Conservation (phyloP, 2,797 vertebrate genomes). For the Mareca penelope region DNA sequence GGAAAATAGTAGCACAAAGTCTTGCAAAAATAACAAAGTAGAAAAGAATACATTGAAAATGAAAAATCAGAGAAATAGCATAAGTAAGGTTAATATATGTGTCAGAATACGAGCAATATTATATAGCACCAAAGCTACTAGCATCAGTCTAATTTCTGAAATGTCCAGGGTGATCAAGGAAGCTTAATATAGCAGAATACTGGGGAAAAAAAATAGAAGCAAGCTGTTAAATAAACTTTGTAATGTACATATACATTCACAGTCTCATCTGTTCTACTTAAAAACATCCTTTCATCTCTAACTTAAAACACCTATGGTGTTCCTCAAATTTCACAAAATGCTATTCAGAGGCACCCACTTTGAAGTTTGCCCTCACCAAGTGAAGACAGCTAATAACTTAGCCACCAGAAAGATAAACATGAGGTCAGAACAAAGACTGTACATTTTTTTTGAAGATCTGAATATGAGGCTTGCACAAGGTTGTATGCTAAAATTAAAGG, state of each 20-base stretch:
- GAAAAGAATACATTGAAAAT: background rate
- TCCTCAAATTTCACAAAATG: constrained; percentile 58
- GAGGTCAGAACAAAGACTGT: constrained; percentile 45
- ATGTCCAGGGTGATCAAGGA: background rate
- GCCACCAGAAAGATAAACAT: constrained; percentile 63
- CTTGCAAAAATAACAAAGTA: background rate
- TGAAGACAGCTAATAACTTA: constrained; percentile 66
- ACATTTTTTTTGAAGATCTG: background rate
- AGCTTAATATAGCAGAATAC: constrained; percentile 7
- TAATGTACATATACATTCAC: constrained; percentile 12
- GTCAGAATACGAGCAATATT: background rate
- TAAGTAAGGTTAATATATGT: background rate
- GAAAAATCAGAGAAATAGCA: background rate
- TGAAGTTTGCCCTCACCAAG: constrained; percentile 40
- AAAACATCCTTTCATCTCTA: constrained; percentile 62
- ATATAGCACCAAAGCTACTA: background rate
- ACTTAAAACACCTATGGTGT: constrained; percentile 44
- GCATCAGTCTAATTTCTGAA: constrained; percentile 38
- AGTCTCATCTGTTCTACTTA: constrained; percentile 54
- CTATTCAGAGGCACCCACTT: constrained; percentile 35
- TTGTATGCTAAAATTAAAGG: constrained; percentile 9
- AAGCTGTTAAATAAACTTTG: constrained; percentile 49
- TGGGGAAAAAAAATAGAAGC: constrained; percentile 4
- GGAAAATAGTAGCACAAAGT: background rate
- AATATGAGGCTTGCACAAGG: background rate